Evolutionary conservation across 2,888 invertebrate genomes (phyloP).

Genomic region (Harpalus rubripes): DNA sequence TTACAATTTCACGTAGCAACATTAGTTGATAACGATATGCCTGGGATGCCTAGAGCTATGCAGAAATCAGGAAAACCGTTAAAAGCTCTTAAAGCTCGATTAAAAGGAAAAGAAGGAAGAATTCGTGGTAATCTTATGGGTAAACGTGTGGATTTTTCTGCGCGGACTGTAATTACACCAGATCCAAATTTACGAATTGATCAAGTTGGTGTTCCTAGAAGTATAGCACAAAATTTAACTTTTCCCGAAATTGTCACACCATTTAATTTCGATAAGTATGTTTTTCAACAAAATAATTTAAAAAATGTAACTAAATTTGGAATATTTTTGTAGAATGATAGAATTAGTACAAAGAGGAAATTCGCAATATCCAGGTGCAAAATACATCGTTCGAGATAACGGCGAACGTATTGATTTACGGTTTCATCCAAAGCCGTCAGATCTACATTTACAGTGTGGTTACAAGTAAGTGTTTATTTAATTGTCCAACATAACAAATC

Average conservation of each 20-base stretch:
- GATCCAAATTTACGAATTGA: slow-evolving; percentile 97
- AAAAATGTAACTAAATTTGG: not conserved
- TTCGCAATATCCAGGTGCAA: slow-evolving; percentile 99
- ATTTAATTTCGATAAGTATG: slow-evolving; percentile 96
- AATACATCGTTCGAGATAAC: slow-evolving; percentile 99
- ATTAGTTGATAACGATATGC: slow-evolving; percentile 98
- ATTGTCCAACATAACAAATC: not conserved
- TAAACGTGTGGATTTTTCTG: slow-evolving; percentile 99
- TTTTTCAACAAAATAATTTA: slow-evolving; percentile 66
- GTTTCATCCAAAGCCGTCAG: slow-evolving; percentile 98
- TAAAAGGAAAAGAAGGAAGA: slow-evolving; percentile 99
- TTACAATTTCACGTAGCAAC: slow-evolving; percentile 99
- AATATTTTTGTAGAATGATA: slow-evolving; percentile 81
- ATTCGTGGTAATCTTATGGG: slow-evolving; percentile 99
- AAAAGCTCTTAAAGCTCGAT: slow-evolving; percentile 97
- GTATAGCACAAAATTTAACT: slow-evolving; percentile 99
- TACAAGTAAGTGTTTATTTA: slow-evolving; percentile 81
- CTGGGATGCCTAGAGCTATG: slow-evolving; percentile 97
- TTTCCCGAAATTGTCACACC: slow-evolving; percentile 99
- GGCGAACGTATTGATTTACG: slow-evolving; percentile 98
- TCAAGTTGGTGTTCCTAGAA: slow-evolving; percentile 98
- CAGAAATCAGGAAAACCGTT: slow-evolving; percentile 99
- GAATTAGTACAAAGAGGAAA: slow-evolving; percentile 97
- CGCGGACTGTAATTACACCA: slow-evolving; percentile 98
- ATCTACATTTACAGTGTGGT: slow-evolving; percentile 96